These are phyloP conservation scores for Orchestes rusci DNA, from an alignment of 2,888 invertebrate species.

Conservation along the genomic window DNA sequence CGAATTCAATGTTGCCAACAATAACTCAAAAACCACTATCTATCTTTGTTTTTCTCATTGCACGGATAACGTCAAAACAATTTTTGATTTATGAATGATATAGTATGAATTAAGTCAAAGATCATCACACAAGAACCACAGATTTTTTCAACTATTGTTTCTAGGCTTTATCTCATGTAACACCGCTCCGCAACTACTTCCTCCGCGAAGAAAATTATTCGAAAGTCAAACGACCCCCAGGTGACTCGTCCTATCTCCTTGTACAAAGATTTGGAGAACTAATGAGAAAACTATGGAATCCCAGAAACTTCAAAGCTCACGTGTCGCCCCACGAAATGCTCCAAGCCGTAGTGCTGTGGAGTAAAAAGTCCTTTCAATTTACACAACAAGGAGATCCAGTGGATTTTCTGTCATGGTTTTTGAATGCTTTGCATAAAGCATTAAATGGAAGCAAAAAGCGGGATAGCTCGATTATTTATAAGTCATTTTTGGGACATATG, in stretches of 20 bases:
- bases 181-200: slow-evolving; percentile 91
- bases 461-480: slow-evolving; percentile 88
- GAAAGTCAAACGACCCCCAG: slow-evolving; percentile 84
- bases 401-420: slow-evolving; percentile 96
- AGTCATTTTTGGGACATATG: slow-evolving; percentile 90
- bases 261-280: slow-evolving; percentile 93
- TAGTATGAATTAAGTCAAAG: no score
- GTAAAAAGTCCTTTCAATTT: slow-evolving; percentile 95
- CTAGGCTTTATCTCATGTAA: slow-evolving; percentile 90
- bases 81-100: no score
- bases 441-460: slow-evolving; percentile 86
- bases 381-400: slow-evolving; percentile 98
- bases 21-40: no score
- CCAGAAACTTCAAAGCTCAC: slow-evolving; percentile 97
- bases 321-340: slow-evolving; percentile 99
- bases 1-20: no score
- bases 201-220: slow-evolving; percentile 89
- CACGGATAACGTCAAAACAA: no score
- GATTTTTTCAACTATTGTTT: slow-evolving; percentile 32
- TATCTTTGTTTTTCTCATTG: no score
- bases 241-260: slow-evolving; percentile 86
- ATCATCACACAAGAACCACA: no score
- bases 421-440: slow-evolving; percentile 92
- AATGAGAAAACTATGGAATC: slow-evolving; percentile 97
- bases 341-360: slow-evolving; percentile 95